Percentiles rank a stretch among this genome's conserved stretches.
Evolutionary conservation across 2,797 vertebrate genomes (phyloP).

Genomic region (Schizopygopsis malacanthus): DNA sequence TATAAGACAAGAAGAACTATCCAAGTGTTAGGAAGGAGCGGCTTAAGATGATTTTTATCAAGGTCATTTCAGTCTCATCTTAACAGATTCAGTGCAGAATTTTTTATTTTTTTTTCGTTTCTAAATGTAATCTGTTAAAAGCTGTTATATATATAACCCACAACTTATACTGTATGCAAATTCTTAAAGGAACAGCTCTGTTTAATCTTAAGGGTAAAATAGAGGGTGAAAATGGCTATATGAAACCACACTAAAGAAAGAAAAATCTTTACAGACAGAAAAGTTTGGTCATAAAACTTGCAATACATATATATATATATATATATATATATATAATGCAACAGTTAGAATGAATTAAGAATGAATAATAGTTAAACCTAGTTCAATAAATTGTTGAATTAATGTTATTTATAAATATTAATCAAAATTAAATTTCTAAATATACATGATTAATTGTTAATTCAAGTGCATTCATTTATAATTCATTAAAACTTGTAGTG

Average conservation of each 20-base stretch:
- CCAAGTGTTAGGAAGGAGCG: not conserved
- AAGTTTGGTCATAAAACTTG: too few relatives aligned
- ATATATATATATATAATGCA: too few relatives aligned
- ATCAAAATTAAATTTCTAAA: not conserved
- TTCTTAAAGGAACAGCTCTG: not conserved
- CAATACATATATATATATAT: too few relatives aligned
- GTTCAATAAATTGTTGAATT: not conserved
- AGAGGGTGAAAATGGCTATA: not conserved
- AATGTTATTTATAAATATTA: not conserved
- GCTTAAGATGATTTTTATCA: not conserved
- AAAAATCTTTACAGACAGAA: too few relatives aligned
- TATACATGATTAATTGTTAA: not conserved
- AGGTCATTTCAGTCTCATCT: not conserved
- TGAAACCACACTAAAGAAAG: too few relatives aligned
- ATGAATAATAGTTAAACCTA: not conserved
- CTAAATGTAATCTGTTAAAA: not conserved
- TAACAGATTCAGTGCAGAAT: not conserved
- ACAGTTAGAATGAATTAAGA: too few relatives aligned
- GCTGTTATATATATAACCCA: not conserved
- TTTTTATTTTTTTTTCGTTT: not conserved
- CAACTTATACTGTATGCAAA: not conserved
- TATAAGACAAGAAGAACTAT: not conserved
- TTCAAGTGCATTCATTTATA: not conserved
- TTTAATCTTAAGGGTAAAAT: not conserved
- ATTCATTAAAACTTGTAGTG: not conserved